Evolutionary conservation across 2,113 vertebrate species (phyloP), one percentile per base, ranked within the genome.

Genomic region (Lagopus leucura): DNA sequence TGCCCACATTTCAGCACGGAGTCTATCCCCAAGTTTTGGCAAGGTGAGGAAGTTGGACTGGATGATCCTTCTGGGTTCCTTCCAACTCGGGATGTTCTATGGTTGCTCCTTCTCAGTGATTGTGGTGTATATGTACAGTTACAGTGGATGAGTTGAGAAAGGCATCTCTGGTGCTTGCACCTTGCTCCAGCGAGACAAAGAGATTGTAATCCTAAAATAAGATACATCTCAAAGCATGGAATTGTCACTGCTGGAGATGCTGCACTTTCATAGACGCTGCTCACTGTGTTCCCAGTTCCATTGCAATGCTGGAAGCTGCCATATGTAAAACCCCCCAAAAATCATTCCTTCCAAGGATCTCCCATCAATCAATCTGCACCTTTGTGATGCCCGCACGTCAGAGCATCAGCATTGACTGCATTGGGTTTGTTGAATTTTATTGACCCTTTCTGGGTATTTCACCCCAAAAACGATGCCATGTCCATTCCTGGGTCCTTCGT

Each of bases 251-350:
- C 22, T 80, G 57, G 36, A 74, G 27, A 69, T 7, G 3, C 11
- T 42, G 3, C 45, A 10, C 63, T 70, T 69, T 65, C 57, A 38
- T 8, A 10, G 54, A 66, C 14, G 42, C 2, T 15, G 40, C 32
- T 45, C 69, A 57, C 28, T 17, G 15, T 20, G 43, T 40, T 83
- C 30, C 32, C 30, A 50, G 47, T 82, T 36, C 64, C 40, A 20
- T 21, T 8, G 20, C 63, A 6, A 3, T 12, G 34, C 11, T 54
- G 64, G 64, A 74, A 50, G 36, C 18, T 72, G 1, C 19, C 55
- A 52, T 2, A 22, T 1, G 0, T 32, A n/a, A 77, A 72, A 30
- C 20, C 36, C 15, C 2, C 17, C 0, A 0, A 38, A 71, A 25
- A 5, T 65, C 48, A 13, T 30, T 90, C 63, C 27, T 82, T 79